Percentiles rank a stretch among this genome's conserved stretches.
Conservation (phyloP, 2,797 vertebrate genomes). For the Muscicapa striata region DNA sequence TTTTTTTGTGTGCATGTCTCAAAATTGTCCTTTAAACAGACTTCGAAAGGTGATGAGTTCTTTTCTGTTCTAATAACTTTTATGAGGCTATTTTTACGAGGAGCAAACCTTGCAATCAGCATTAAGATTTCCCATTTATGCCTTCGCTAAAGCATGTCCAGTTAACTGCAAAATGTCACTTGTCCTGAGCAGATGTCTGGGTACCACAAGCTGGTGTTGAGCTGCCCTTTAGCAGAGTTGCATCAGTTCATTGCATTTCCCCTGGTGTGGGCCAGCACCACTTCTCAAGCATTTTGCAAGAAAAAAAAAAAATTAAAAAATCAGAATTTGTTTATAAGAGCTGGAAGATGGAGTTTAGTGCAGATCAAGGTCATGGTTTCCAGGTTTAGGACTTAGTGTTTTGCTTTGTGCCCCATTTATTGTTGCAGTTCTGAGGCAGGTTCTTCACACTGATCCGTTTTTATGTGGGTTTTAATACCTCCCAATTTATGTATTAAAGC, state of each 20-base stretch:
- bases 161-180: constrained; percentile 21
- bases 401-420: not conserved
- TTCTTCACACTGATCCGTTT: not conserved
- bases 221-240: not conserved
- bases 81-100: constrained; percentile 24
- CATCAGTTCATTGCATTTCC: not conserved
- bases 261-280: not conserved
- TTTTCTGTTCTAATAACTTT: constrained; percentile 44
- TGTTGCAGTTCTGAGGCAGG: not conserved
- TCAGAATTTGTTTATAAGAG: not conserved
- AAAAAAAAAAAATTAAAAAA: not conserved
- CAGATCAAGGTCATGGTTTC: not conserved
- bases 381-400: not conserved
- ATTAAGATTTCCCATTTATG: constrained; percentile 35
- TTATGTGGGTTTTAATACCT: constrained; percentile 2
- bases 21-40: constrained; percentile 1
- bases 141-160: constrained; percentile 15
- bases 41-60: not conserved
- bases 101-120: constrained; percentile 37
- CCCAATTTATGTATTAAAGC: constrained; percentile 8
- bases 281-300: not conserved
- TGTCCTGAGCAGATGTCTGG: not conserved
- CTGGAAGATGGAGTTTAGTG: not conserved
- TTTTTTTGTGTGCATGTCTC: not conserved
- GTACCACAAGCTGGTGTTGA: not conserved